A percentile compares a stretch with the other conserved stretches of the same genome.
phyloP scores from a whole-genome alignment of 64 coral and sea anemone species.

The Actinia tenebrosa region DNA sequence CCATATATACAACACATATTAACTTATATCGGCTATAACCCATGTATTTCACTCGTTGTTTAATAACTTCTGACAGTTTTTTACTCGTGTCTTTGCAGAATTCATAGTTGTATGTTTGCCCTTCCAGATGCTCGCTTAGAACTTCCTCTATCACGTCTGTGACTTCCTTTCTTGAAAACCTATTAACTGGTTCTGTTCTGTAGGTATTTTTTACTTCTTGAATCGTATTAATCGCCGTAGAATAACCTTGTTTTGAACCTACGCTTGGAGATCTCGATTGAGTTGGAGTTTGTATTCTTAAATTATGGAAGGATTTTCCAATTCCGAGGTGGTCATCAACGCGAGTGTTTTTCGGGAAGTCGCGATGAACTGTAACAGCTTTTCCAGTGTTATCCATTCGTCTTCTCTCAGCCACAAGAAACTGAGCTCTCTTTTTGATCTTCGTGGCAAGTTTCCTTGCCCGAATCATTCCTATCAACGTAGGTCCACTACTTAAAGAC shows the following conservation, averaged over 20 bases:
- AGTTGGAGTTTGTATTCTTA: conserved; percentile 26
- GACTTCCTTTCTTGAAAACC: conserved; percentile 58
- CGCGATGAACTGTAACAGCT: conserved; percentile 65
- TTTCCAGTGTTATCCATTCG: conserved; percentile 73
- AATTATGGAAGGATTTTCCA: neutral
- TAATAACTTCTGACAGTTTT: conserved; percentile 70
- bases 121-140: conserved; percentile 42
- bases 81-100: conserved; percentile 79
- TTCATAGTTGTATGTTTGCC: conserved; percentile 43
- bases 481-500: conserved; percentile 50
- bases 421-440: conserved; percentile 88
- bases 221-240: neutral
- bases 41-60: conserved; percentile 70
- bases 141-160: conserved; percentile 78
- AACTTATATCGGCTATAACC: conserved; percentile 79
- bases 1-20: conserved; percentile 79
- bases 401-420: conserved; percentile 75
- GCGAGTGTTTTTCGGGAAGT: conserved; percentile 59
- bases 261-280: conserved; percentile 57
- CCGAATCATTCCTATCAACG: conserved; percentile 94
- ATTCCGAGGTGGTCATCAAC: conserved; percentile 38
- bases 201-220: conserved; percentile 46
- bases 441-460: conserved; percentile 90
- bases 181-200: conserved; percentile 42
- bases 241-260: conserved; percentile 29